These are phyloP conservation scores for Hypotaenidia okinawae DNA, from an alignment of 2,797 vertebrate species.

Conservation along the genomic window DNA sequence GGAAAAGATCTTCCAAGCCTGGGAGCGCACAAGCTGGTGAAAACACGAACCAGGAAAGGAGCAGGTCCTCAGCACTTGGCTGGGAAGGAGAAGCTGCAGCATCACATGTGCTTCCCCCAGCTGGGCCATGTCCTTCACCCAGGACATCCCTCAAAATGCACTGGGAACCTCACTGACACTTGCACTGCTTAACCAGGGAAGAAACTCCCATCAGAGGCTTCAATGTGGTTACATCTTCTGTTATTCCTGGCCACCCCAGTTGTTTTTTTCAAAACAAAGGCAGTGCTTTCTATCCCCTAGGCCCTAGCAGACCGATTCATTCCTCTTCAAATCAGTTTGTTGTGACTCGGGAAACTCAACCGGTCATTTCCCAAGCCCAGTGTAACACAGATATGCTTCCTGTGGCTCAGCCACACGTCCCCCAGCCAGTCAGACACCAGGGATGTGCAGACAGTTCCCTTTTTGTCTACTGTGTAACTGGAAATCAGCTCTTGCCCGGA, in stretches of 20 bases:
- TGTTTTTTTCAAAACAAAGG: conserved; percentile 59
- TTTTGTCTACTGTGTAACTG: neutral
- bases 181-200: rapidly evolving
- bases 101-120: neutral
- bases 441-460: neutral
- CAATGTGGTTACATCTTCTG: neutral
- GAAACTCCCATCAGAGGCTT: neutral
- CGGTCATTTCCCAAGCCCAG: neutral
- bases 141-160: neutral
- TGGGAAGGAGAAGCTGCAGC: neutral
- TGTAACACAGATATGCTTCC: neutral
- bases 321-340: conserved; percentile 46
- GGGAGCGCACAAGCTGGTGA: neutral
- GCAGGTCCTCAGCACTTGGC: rapidly evolving
- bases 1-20: neutral
- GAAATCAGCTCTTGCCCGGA: neutral
- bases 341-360: conserved; percentile 56
- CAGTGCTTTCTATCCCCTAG: conserved; percentile 33
- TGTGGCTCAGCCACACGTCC: neutral
- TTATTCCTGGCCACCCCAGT: neutral
- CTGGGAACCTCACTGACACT: rapidly evolving
- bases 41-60: neutral
- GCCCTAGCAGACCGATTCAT: conserved; percentile 24
- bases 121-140: neutral
- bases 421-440: neutral